Evolutionary conservation across 2,888 invertebrate genomes (phyloP).

Genomic region (Caenorhabditis doughertyi): DNA sequence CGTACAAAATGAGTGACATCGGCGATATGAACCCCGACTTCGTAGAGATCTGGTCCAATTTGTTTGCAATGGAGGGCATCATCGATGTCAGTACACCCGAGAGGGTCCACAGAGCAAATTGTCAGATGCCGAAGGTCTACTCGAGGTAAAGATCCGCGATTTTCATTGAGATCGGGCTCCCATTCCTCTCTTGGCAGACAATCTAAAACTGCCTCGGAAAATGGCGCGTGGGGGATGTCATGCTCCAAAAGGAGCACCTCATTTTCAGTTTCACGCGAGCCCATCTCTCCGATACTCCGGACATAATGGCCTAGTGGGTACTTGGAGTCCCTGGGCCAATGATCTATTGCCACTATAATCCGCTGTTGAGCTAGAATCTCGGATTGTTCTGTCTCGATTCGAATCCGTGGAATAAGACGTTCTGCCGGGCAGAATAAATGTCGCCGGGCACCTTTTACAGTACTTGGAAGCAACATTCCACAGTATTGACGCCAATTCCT

Average conservation of each 20-base stretch:
- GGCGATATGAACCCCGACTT: slow-evolving; percentile 91
- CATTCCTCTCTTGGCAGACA: slow-evolving; percentile 89
- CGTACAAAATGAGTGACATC: slow-evolving; percentile 98
- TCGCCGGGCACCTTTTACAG: slow-evolving; percentile 84
- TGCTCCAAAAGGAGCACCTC: slow-evolving; percentile 95
- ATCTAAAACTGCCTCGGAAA: slow-evolving; percentile 94
- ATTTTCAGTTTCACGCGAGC: slow-evolving; percentile 96
- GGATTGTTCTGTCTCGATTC: slow-evolving; percentile 88
- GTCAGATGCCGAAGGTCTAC: slow-evolving; percentile 91
- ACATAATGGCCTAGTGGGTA: slow-evolving; percentile 90
- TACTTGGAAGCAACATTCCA: slow-evolving; percentile 90
- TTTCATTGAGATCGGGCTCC: slow-evolving; percentile 83
- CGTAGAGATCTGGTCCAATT: slow-evolving; percentile 86
- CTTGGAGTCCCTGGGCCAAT: slow-evolving; percentile 89
- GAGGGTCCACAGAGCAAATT: slow-evolving; percentile 90
- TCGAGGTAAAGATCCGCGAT: slow-evolving; percentile 84
- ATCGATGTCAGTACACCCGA: slow-evolving; percentile 98
- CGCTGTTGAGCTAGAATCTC: slow-evolving; percentile 86
- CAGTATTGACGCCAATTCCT: slow-evolving; percentile 98
- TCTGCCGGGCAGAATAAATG: slow-evolving; percentile 97
- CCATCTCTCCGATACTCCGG: slow-evolving; percentile 90
- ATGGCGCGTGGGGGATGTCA: slow-evolving; percentile 95
- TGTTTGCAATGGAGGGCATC: slow-evolving; percentile 94
- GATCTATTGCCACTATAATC: slow-evolving; percentile 95
- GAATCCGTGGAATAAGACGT: slow-evolving; percentile 93